Evolutionary conservation across 2,113 vertebrate species (phyloP), one percentile per base, ranked within the genome.

Genomic region (Corythornis madagascariensis): DNA sequence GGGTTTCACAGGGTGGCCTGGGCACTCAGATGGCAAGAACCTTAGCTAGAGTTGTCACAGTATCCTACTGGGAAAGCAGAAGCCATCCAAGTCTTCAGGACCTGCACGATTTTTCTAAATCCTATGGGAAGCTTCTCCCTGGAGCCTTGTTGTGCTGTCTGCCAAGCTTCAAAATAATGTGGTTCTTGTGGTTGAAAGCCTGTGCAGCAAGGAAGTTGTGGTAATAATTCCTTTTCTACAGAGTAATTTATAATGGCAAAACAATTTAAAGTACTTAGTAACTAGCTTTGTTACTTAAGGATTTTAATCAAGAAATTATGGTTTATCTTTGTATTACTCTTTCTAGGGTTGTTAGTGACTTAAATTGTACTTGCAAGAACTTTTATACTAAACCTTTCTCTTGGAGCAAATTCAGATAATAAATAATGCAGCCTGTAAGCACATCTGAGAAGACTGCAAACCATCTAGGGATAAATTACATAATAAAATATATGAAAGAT

Each of bases 81-180:
- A 92, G 20, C 43, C 24, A 20, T 77, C 24, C 43, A 53, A 38
- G 38, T 42, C 72, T 26, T 77, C 1, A 4, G 52, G 61, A 85
- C 61, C 87, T 66, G 65, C 64, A 72, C 43, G 15, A 9, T 92
- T 86, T 94, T 81, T 78, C 69, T 80, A 71, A 94, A 85, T 85
- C 78, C 60, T 71, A 13, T n/a, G 52, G 79, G 89, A 95, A 80
- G 64, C 65, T 86, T 56, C 19, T 95, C 82, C 72, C 87, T 69
- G 47, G 43, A 83, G 94, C 83, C 87, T 91, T 80, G 67, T 89
- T 94, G 73, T 3, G 1, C 82, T 64, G 52, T 77, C 67, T 95
- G 95, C 92, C 96, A 93, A 89, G 60, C 60, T 94, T 91, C 91
- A 92, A 78, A 95, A 95, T 87, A 85, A 93, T 92, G 91, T 93